phyloP scores from a whole-genome alignment of 2,888 invertebrate species.

The Sicus ferrugineus region DNA sequence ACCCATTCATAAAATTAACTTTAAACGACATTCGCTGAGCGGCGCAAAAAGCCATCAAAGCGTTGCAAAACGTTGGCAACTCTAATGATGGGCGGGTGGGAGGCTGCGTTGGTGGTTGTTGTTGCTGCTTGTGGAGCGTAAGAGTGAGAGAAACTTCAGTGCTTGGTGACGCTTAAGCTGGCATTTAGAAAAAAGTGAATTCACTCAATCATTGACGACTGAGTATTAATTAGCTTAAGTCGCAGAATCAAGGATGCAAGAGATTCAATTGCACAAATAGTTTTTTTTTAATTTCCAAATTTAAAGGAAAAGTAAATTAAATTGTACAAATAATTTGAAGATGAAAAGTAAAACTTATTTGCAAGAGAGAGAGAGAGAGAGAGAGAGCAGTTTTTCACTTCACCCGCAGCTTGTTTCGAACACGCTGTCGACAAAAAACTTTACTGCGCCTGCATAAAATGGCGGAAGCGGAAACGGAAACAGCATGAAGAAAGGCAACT shows the following conservation, averaged over 20 bases:
- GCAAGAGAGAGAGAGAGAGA: background rate
- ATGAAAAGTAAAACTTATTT: background rate
- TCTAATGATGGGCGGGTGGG: too few relatives aligned
- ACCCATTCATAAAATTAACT: conserved; percentile 34
- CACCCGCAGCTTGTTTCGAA: background rate
- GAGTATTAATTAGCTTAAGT: background rate
- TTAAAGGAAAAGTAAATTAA: background rate
- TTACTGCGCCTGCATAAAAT: conserved; percentile 10
- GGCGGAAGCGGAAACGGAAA: conserved; percentile 12
- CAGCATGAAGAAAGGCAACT: conserved; percentile 9
- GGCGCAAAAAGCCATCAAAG: conserved; percentile 26
- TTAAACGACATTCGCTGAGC: conserved; percentile 30
- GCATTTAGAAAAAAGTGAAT: too few relatives aligned
- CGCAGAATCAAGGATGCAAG: background rate
- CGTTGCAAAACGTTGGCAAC: conserved; percentile 8
- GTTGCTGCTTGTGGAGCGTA: background rate
- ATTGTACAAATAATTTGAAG: background rate
- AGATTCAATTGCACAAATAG: background rate
- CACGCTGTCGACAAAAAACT: conserved; percentile 1
- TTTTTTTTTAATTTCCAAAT: background rate
- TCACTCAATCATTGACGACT: background rate
- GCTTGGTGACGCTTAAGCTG: too few relatives aligned
- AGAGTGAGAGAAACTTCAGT: too few relatives aligned
- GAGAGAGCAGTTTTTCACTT: background rate
- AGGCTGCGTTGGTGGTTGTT: background rate